A percentile compares a stretch with the other conserved stretches of the same genome.
Conservation (phyloP, 2,888 invertebrate genomes). For the Drosophila testacea region DNA sequence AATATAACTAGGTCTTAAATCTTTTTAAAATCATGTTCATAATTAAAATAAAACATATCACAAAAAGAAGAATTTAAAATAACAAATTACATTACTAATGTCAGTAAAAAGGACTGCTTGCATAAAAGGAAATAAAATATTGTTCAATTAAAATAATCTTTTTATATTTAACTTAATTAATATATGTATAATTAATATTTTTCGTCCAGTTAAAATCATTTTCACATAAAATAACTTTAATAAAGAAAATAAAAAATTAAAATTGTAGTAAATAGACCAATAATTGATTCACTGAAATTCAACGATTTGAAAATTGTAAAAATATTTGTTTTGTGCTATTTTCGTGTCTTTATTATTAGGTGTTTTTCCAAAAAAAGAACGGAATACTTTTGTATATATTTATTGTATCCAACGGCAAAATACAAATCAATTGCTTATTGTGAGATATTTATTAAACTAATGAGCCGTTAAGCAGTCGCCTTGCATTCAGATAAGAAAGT, state of each 20-base stretch:
- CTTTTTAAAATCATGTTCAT: no score
- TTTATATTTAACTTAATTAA: no score
- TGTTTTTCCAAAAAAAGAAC: neutral
- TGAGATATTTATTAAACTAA: slow-evolving; percentile 58
- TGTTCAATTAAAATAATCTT: neutral
- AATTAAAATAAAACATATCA: neutral
- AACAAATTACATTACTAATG: no score
- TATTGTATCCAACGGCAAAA: neutral
- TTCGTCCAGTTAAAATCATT: no score
- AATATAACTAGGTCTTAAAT: no score
- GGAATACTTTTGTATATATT: neutral
- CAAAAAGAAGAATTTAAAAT: no score
- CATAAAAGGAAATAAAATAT: neutral
- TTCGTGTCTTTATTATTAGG: neutral
- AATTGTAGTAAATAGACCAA: neutral
- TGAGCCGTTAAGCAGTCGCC: slow-evolving; percentile 54
- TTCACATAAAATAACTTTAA: no score
- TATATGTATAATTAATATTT: no score
- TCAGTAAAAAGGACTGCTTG: no score
- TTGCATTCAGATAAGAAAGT: slow-evolving; percentile 18
- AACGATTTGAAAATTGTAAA: neutral
- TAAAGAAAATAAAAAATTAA: no score
- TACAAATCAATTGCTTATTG: slow-evolving; percentile 34
- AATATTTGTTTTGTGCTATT: neutral
- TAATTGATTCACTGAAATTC: neutral